Evolutionary conservation across 2,113 vertebrate genomes (phyloP), one percentile per base, ranked within the genome.

Genomic region (Turdus rufiventris): DNA sequence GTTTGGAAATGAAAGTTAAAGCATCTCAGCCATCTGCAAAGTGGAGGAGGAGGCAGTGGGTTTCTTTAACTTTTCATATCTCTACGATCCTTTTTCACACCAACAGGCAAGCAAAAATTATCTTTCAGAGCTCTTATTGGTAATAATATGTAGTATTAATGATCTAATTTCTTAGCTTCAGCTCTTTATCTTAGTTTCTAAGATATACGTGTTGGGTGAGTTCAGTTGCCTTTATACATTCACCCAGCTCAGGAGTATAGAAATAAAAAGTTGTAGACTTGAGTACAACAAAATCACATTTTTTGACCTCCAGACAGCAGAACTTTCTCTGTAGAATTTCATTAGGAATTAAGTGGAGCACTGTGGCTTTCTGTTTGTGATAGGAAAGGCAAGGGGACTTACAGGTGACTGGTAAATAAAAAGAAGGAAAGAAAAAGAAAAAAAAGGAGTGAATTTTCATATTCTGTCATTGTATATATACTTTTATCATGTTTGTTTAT

Each of bases 41-140:
- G 89, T 91, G 81, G 81, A 92, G 91, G 73, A 91, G 84, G 91
- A 60, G 70, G 77, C 89, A 89, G 77, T 75, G 81, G 42, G 38
- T 79, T 96, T 72, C 91, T 94, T 94, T 91, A 94, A 92, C 91
- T 92, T 93, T 94, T 91, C 42, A 62, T 67, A 89, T 93, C 63
- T 85, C 70, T 72, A 21, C 8, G 3, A 61, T 89, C 75, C 74
- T 70, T 43, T 91, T 73, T 85, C 9, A 2, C 63, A 91, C 43
- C 67, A 94, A 83, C 71, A 76, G 56, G 60, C 89, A 88, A 50
- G 67, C 58, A 93, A 76, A 91, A 95, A 88, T 76, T 74, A 70
- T 88, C 60, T 89, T 89, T 71, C 51, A 63, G 68, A 82, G 60
- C 51, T 83, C 60, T 51, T 85, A 11, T 85, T 94, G 79, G 74